These are phyloP conservation scores for Drosophila grimshawi DNA, from an alignment of 1,140 invertebrate species.

Conservation along the genomic window DNA sequence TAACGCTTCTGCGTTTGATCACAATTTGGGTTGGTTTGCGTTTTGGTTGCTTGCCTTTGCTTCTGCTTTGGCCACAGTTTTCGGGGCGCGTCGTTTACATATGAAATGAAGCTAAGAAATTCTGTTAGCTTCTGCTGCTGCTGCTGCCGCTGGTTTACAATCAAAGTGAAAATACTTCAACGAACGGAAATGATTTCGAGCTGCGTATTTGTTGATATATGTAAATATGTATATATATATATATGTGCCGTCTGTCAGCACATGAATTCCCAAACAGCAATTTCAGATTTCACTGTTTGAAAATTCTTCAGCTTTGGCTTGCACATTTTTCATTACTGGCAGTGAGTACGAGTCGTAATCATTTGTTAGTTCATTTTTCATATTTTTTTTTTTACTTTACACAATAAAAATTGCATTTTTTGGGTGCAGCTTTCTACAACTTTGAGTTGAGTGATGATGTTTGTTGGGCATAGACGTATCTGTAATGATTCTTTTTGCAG, in stretches of 20 bases:
- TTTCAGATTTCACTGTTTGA: conserved; percentile 45
- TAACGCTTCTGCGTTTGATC: conserved; percentile 24
- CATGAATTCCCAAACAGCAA: conserved; percentile 41
- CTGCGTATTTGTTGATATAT: conserved; percentile 13
- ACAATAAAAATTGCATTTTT: conserved; percentile 43
- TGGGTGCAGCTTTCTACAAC: conserved; percentile 48
- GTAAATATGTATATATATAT: conserved; percentile 2
- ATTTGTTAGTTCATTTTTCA: conserved; percentile 50
- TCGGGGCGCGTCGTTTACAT: conserved; percentile 34
- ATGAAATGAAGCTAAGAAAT: conserved; percentile 46
- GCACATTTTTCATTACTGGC: conserved; percentile 41
- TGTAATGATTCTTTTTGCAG: conserved; percentile 46
- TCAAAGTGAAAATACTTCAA: conserved; percentile 48
- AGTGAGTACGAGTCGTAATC: conserved; percentile 18
- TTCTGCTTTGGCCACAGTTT: conserved; percentile 9
- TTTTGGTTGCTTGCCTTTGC: not conserved
- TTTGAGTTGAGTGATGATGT: conserved; percentile 41
- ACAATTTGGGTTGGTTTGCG: not conserved
- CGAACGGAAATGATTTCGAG: conserved; percentile 46
- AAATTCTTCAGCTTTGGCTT: conserved; percentile 50
- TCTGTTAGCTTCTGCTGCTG: conserved; percentile 28
- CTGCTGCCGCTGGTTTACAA: conserved; percentile 1
- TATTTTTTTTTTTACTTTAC: conserved; percentile 15
- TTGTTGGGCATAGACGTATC: not conserved
- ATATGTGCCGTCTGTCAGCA: conserved; percentile 37